These are phyloP conservation scores for Enteromius viviparus DNA, from an alignment of 2,797 vertebrate genomes.

Conservation along the genomic window DNA sequence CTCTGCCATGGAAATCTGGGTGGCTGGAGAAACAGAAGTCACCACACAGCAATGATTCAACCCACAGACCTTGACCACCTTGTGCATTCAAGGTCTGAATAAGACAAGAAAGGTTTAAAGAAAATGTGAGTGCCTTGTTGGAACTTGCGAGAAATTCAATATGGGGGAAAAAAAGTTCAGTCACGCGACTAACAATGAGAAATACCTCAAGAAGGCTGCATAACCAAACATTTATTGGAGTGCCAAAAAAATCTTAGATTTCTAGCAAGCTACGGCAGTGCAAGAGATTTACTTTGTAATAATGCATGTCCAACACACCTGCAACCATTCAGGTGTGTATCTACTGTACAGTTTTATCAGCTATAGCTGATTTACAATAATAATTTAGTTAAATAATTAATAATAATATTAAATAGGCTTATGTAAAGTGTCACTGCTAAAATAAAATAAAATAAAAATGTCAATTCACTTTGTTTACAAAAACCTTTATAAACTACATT, in stretches of 20 bases:
- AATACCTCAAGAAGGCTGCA: neutral
- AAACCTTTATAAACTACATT: neutral
- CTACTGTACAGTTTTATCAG: neutral
- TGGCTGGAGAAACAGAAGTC: conserved; percentile 12
- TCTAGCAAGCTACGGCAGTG: neutral
- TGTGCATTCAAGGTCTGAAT: neutral
- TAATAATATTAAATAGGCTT: neutral
- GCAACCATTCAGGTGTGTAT: conserved; percentile 2
- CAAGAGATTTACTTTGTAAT: neutral
- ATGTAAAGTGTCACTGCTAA: neutral
- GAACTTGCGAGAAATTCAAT: neutral
- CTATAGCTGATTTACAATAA: neutral
- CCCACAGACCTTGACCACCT: neutral
- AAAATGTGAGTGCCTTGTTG: neutral
- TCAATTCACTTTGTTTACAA: neutral
- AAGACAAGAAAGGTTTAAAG: neutral
- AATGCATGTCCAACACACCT: neutral
- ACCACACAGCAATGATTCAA: neutral
- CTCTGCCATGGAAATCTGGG: conserved; percentile 34
- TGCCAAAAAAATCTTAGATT: neutral
- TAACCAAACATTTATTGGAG: neutral
- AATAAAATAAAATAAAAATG: neutral
- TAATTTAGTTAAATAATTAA: neutral
- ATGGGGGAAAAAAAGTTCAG: neutral
- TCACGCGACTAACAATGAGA: neutral